Percentiles rank a stretch among this genome's conserved stretches.
These are phyloP conservation scores for Coptotermes formosanus DNA, from an alignment of 1,140 invertebrate genomes.

Conservation along the genomic window DNA sequence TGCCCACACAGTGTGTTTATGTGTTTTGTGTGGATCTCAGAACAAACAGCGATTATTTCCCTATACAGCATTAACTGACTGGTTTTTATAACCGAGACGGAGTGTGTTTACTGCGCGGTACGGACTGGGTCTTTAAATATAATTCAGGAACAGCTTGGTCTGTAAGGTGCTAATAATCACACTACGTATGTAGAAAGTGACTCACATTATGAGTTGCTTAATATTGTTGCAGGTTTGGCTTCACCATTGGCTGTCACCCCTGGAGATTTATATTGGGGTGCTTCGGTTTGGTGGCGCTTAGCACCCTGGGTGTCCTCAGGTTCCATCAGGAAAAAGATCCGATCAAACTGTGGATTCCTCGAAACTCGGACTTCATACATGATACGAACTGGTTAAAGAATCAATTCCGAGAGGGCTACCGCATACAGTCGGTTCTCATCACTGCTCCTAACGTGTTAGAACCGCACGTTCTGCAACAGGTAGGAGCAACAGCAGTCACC, in stretches of 20 bases:
- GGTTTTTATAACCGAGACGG: too few relatives aligned
- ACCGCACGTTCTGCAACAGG: slow-evolving; percentile 52
- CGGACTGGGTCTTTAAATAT: too few relatives aligned
- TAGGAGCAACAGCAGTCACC: slow-evolving; percentile 36
- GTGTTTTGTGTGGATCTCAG: too few relatives aligned
- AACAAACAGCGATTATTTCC: too few relatives aligned
- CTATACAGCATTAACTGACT: too few relatives aligned
- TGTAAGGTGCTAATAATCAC: too few relatives aligned
- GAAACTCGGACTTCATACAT: slow-evolving; percentile 62
- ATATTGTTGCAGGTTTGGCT: slow-evolving; percentile 40
- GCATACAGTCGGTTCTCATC: slow-evolving; percentile 61
- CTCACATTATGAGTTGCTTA: background rate
- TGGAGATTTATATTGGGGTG: slow-evolving; percentile 54
- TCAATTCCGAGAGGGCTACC: slow-evolving; percentile 62
- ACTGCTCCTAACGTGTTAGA: slow-evolving; percentile 65
- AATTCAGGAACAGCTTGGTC: too few relatives aligned
- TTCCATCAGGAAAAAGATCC: slow-evolving; percentile 66
- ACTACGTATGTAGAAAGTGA: too few relatives aligned
- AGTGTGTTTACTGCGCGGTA: too few relatives aligned
- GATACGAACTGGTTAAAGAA: slow-evolving; percentile 71
- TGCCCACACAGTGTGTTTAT: too few relatives aligned
- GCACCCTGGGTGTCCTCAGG: slow-evolving; percentile 55
- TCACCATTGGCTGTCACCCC: slow-evolving; percentile 46
- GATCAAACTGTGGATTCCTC: slow-evolving; percentile 69
- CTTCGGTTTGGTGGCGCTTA: slow-evolving; percentile 52